Conservation (phyloP, 1,140 invertebrate genomes). For the Globodera rostochiensis region DNA sequence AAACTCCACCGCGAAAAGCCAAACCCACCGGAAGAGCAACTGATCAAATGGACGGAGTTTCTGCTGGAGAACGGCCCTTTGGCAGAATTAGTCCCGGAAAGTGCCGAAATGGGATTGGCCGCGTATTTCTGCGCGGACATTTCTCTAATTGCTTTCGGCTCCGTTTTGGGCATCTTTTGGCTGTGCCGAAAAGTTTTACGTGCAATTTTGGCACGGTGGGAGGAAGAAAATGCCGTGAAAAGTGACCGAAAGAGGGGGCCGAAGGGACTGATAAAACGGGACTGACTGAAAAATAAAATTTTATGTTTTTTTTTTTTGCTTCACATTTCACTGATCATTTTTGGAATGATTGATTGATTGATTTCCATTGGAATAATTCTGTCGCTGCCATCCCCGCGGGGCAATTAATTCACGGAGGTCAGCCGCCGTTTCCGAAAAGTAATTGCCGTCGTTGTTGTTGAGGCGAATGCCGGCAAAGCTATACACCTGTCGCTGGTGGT, state of each 20-base stretch:
- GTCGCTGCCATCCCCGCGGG: not conserved
- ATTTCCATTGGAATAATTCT: not conserved
- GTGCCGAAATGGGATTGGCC: slow-evolving; percentile 30
- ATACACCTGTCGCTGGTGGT: not conserved
- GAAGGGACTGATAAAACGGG: not conserved
- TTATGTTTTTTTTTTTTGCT: too few relatives aligned
- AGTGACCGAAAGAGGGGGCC: not conserved
- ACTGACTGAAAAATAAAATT: not conserved
- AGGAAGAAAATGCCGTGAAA: not conserved
- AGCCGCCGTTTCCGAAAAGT: not conserved
- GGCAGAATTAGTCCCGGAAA: slow-evolving; percentile 38
- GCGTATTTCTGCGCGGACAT: slow-evolving; percentile 43
- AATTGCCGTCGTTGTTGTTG: not conserved
- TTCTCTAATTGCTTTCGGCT: slow-evolving; percentile 22
- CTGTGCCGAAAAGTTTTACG: slow-evolving; percentile 1
- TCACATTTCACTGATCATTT: too few relatives aligned
- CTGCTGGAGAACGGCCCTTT: slow-evolving; percentile 46
- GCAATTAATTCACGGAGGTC: not conserved
- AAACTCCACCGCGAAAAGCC: slow-evolving; percentile 41
- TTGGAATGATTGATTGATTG: too few relatives aligned
- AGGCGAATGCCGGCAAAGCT: slow-evolving; percentile 6
- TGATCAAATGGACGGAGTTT: slow-evolving; percentile 53
- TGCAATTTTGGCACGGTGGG: slow-evolving; percentile 1
- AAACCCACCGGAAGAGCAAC: slow-evolving; percentile 40
- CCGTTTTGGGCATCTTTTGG: slow-evolving; percentile 17